Base-by-base conservation (phyloP, 2,113 vertebrate species). In the Erythrolamprus reginae region DNA sequence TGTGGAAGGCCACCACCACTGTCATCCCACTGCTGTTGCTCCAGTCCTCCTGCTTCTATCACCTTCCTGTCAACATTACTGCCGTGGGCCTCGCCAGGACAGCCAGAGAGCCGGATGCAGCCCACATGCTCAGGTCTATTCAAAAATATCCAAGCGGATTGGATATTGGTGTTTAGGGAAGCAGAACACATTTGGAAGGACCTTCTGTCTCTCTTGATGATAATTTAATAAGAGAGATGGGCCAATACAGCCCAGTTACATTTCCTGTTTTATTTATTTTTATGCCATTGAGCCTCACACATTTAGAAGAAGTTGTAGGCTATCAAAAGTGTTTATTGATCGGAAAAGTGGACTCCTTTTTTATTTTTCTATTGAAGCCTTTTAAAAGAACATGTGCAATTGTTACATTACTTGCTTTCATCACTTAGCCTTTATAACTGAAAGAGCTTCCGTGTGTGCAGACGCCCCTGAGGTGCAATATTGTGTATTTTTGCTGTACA, bases 101-200 rank as follows among this genome's bases (percentile, higher is more conserved):
- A n/a, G 4, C 28, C 61, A 65, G 15, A 65, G 61, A 12, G 28
- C 28, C 61, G 1, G 28, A n/a, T 65, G 61, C 28, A 65, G 12
- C 28, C 13, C 12, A 0, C 12, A n/a, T 56, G 55, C 7, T 2
- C 23, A 24, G 55, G 2, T 56, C 23, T 24, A 23, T 56, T 56
- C 55, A 38, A n/a, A 10, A 82, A 33, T 10, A 1, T 5, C 42
- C 10, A 7, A 42, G 17, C 5, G 17, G 61, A 52, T 50, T 38
- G 28, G 12, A 86, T 21, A 24, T 70, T 23, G 51, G 28, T 93
- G 0, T 0, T 93, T 95, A 94, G 90, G 94, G 93, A 91, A 91
- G 94, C 93, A 95, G 92, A 93, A 95, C 89, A 89, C 89, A 88
- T 97, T 95, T 95, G 95, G 93, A 97, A 96, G 97, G 95, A 92